Base-by-base conservation (phyloP, 2,797 vertebrate genomes). In the Sus cebifrons region DNA sequence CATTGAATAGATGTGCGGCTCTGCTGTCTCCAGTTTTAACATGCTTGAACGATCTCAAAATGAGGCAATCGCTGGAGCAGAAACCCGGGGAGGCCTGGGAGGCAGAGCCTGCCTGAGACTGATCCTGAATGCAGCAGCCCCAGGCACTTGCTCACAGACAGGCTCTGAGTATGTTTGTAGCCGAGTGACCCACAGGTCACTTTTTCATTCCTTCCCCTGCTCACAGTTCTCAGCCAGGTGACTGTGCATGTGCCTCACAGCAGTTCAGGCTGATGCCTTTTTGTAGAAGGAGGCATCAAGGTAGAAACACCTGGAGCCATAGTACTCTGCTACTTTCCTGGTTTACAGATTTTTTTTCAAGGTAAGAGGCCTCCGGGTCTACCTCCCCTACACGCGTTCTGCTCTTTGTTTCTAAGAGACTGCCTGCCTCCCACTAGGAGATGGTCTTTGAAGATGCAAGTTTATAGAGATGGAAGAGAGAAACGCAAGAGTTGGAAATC, bases 1-100 rank as follows among this genome's bases (percentile, higher is more conserved):
- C 96, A 94, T 77, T 93, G 97, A 96, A 89, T 91, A 44, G 94
- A 90, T 91, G 84, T 86, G 88, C 83, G 2, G 54, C 87, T 95
- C 93, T 65, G 89, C 96, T 86, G 79, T 95, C 89, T 94, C 73
- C 85, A 70, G 77, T 91, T 96, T 91, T 96, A 68, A 89, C 96
- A 95, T 95, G 95, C 97, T 95, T 86, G 82, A 79, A 88, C 79
- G 96, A 87, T 97, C 97, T 97, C 95, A 77, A 96, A 97, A 97
- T 96, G 94, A 97, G 92, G 93, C 96, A 21, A 3, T 96, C n/a
- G 52, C 94, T 94, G 97, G 95, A 95, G 86, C 83, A 95, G 97
- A 95, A 94, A 91, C 94, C 88, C 67, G 0, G 60, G 67, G 94
- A 89, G 78, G 65, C 88, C 94, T 92, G 71, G 67, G 81, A 94